Evolutionary conservation across 2,888 invertebrate genomes (phyloP).

Genomic region (Chrysotoxum bicinctum): DNA sequence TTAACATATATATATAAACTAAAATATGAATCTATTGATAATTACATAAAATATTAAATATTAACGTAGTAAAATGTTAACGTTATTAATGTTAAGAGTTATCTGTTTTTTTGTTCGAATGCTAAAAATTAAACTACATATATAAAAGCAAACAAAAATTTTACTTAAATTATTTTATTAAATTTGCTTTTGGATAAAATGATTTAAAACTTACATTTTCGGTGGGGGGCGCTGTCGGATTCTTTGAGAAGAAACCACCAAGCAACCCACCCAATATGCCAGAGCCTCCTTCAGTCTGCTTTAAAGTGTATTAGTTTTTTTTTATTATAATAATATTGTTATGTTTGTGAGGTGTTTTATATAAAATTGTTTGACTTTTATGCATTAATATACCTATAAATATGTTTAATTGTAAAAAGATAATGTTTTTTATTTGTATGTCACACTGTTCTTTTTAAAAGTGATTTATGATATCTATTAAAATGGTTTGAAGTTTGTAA

Average conservation of each 20-base stretch:
- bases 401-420: neutral
- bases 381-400: neutral
- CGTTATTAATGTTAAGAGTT: neutral
- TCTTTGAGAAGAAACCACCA: constrained; percentile 81
- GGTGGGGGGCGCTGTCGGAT: constrained; percentile 79
- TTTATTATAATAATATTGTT: constrained; percentile 16
- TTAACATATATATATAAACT: no score
- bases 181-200: neutral
- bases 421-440: neutral
- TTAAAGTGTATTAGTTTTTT: constrained; percentile 69
- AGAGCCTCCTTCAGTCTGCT: constrained; percentile 80
- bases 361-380: neutral
- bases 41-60: no score
- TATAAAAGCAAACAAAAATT: neutral
- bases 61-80: neutral
- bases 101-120: neutral
- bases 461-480: no score
- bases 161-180: neutral
- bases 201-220: constrained; percentile 78
- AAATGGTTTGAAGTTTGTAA: no score
- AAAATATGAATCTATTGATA: no score
- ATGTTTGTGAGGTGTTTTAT: constrained; percentile 1
- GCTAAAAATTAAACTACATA: neutral
- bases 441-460: neutral
- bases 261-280: constrained; percentile 81